These are phyloP conservation scores for Melanotaenia duboulayi DNA, from an alignment of 2,113 vertebrate species.

Conservation along the genomic window DNA sequence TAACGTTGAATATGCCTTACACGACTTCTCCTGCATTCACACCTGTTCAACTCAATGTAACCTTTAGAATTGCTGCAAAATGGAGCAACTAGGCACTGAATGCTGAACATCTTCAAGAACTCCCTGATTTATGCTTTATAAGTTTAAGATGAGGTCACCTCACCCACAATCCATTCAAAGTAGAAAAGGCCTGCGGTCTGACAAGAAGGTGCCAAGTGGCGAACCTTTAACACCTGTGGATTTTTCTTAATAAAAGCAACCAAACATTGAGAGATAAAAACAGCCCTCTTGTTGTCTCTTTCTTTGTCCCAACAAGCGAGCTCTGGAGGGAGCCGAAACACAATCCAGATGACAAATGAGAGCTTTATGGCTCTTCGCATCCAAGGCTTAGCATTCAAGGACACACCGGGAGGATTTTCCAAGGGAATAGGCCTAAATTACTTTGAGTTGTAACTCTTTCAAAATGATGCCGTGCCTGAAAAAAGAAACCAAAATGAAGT, in stretches of 20 bases:
- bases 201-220: slow-evolving; percentile 2
- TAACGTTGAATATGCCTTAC: slow-evolving; percentile 28
- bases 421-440: slow-evolving; percentile 57
- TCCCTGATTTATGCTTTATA: slow-evolving; percentile 33
- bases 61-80: slow-evolving; percentile 29
- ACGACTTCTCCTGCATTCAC: slow-evolving; percentile 27
- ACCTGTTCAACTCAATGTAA: slow-evolving; percentile 44
- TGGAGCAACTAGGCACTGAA: not conserved
- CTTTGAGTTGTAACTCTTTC: slow-evolving; percentile 58
- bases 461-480: slow-evolving; percentile 40
- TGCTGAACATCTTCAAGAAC: slow-evolving; percentile 28
- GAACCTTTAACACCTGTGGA: slow-evolving; percentile 28
- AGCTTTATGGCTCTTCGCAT: slow-evolving; percentile 50
- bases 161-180: slow-evolving; percentile 15
- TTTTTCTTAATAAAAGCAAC: slow-evolving; percentile 52
- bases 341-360: slow-evolving; percentile 67
- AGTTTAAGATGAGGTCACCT: slow-evolving; percentile 43
- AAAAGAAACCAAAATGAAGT: slow-evolving; percentile 24
- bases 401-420: slow-evolving; percentile 59
- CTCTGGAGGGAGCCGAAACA: slow-evolving; percentile 39
- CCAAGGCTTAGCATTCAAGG: slow-evolving; percentile 58
- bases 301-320: slow-evolving; percentile 30
- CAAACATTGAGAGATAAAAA: slow-evolving; percentile 51
- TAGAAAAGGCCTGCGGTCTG: slow-evolving; percentile 5
- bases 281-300: slow-evolving; percentile 28